Conservation (phyloP, 2,797 vertebrate species). For the Microtus obscurus region DNA sequence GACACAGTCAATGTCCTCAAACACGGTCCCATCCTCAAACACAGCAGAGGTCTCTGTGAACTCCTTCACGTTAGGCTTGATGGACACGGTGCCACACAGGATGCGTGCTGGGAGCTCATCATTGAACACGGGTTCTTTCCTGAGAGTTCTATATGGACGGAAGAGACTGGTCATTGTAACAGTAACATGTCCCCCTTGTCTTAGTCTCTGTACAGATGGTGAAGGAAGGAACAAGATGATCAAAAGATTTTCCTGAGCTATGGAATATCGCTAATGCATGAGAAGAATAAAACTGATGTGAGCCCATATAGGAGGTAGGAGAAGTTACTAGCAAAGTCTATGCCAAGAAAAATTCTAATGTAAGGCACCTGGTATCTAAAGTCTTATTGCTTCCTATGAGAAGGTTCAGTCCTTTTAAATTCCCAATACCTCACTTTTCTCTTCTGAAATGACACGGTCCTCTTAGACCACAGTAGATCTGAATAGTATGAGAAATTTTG, state of each 20-base stretch:
- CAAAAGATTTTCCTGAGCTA: not conserved
- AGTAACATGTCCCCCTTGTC: not conserved
- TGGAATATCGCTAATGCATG: not conserved
- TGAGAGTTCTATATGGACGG: slow-evolving; percentile 83
- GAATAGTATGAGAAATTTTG: not conserved
- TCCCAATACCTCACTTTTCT: not conserved
- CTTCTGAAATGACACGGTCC: not conserved
- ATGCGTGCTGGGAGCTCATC: slow-evolving; percentile 89
- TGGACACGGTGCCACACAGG: slow-evolving; percentile 86
- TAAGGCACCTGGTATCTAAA: not conserved
- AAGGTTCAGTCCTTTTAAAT: not conserved
- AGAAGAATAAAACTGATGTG: not conserved
- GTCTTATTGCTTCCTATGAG: not conserved
- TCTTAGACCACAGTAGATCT: not conserved
- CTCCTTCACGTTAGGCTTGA: slow-evolving; percentile 89
- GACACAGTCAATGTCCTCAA: slow-evolving; percentile 88
- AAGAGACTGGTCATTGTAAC: not conserved
- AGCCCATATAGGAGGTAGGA: not conserved
- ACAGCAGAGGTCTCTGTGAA: slow-evolving; percentile 88
- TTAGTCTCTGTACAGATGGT: not conserved
- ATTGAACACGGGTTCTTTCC: slow-evolving; percentile 89
- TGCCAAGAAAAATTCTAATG: not conserved
- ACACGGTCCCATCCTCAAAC: slow-evolving; percentile 89
- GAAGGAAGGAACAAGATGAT: not conserved
- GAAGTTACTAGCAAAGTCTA: not conserved